phyloP scores from a whole-genome alignment of 2,888 invertebrate species.

The Crematogaster levior region DNA sequence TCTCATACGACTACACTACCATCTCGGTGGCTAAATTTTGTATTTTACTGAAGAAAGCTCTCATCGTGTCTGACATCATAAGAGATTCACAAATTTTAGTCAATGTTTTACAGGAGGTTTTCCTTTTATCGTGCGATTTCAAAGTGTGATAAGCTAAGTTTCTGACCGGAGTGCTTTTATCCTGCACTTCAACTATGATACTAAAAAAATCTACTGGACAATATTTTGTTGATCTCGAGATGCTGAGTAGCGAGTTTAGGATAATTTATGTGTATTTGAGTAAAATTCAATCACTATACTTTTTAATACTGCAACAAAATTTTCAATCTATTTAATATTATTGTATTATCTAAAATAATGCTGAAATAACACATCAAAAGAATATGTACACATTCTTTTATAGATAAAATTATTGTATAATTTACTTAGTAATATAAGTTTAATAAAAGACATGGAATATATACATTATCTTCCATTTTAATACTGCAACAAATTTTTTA shows the following conservation, averaged over 20 bases:
- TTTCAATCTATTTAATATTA: not conserved
- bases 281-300: not conserved
- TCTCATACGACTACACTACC: constrained; percentile 5
- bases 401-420: not conserved
- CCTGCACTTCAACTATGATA: constrained; percentile 5
- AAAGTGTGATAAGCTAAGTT: constrained; percentile 38
- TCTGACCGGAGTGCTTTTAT: constrained; percentile 24
- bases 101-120: constrained; percentile 11
- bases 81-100: constrained; percentile 42
- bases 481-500: not conserved
- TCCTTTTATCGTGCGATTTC: constrained; percentile 17
- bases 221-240: not conserved
- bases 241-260: not conserved
- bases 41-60: constrained; percentile 23
- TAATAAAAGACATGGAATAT: not conserved
- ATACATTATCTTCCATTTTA: not conserved
- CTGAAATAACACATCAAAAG: not conserved
- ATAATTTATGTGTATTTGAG: not conserved
- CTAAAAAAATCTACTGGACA: not conserved
- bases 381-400: not conserved
- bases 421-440: not conserved
- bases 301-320: not conserved
- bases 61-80: constrained; percentile 23
- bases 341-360: not conserved
- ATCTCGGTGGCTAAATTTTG: not conserved